Base-by-base conservation (phyloP, 2,113 vertebrate genomes). In the Propithecus coquereli region DNA sequence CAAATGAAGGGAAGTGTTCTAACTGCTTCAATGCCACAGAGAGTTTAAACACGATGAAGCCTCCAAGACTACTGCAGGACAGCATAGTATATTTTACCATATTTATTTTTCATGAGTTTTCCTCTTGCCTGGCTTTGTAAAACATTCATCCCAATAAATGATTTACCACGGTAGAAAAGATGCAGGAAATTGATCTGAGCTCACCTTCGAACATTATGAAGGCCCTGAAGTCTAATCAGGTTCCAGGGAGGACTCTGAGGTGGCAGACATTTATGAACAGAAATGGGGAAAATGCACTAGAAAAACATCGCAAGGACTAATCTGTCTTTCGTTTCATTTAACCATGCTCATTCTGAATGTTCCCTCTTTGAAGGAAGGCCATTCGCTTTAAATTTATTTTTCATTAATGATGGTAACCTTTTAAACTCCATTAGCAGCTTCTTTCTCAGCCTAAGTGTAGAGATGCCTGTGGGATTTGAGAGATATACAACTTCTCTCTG, bases 41-140 rank as follows among this genome's bases (percentile, higher is more conserved):
- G 79, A 93, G 22, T 94, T 77, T 30, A 96, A 97, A 92, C 30
- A 27, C 0, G 6, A 43, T 50, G 65, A 90, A 95, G 45, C 27
- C 68, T 94, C 32, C 32, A 93, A 89, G 80, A 82, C 43, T 71
- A 40, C 94, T 83, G 34, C 66, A 77, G 70, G 79, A 97, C 70
- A 76, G 89, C 23, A 32, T 8, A 32, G 37, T 63, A 90, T 98
- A 97, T 98, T 98, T 98, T 96, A 96, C 84, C 84, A 52, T 98
- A 98, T 98, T 98, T 98, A 98, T 98, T 98, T 98, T 99, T 99
- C 98, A 98, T 99, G 98, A 98, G 98, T 76, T 11, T 96, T 98
- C 70, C 91, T 98, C 96, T 97, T 97, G 93, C 93, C 89, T 95
- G 92, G 94, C 98, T 98, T 98, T 98, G 98, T 98, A 98, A 98